Base-by-base conservation (phyloP, 2,113 vertebrate species). In the Tetrax tetrax region DNA sequence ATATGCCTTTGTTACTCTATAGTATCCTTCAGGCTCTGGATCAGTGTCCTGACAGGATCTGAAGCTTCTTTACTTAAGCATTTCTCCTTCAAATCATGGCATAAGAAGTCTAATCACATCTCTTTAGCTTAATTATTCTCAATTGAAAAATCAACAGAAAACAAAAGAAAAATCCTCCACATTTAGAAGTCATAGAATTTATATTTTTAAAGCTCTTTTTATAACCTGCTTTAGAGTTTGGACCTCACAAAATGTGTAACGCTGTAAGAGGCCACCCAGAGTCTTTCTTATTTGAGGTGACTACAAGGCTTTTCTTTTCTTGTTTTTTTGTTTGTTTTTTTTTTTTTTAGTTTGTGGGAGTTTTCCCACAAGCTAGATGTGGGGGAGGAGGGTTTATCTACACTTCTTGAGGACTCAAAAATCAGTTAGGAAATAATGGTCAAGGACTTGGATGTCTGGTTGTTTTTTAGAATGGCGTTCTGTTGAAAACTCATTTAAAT, bases 311-410 rank as follows among this genome's bases (percentile, higher is more conserved):
- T 43, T 69, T 13, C 0, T 37, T 48, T 24, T 2, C 2, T n/a
- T 33, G 7, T 4, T 9, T 29, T 8, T 5, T 3, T 22, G 2
- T 20, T 8, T 3, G 2, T 15, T 41, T 6, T 11, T 12, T 29
- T 19, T 33, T 27, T 38, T 31, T 25, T 43, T 6, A 1, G 11
- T 17, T 69, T 82, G 12, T 41, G 14, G 22, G 16, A 33, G 7
- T n/a, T n/a, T n/a, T n/a, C n/a, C n/a, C n/a, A n/a, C n/a, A 64
- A 74, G 17, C 19, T 54, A 22, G 9, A 17, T 25, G 22, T 53
- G 12, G 19, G 48, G 14, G 20, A 70, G 13, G 3, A 3, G 29
- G 38, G 11, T 2, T 74, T n/a, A 11, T 51, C 33, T 63, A 1
- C 10, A 7, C 9, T 33, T 70, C 35, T 6, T 59, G 38, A 79